Base-by-base conservation (phyloP, 2,113 vertebrate species). In the Pipa parva region DNA sequence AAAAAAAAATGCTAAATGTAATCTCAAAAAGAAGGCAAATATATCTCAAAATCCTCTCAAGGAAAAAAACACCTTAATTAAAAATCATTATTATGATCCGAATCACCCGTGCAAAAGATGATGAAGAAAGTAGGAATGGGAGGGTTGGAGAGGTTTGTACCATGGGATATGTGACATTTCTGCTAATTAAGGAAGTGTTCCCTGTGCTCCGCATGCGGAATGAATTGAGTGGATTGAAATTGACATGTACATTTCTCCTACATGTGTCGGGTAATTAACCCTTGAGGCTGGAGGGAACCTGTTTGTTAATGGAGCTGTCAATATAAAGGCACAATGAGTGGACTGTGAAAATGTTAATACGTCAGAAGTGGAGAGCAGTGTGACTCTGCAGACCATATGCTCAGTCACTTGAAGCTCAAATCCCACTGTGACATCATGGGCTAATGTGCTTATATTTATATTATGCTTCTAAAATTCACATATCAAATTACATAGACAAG, bases 191-290 rank as follows among this genome's bases (percentile, higher is more conserved):
- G 66, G 66, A 69, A 52, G 29, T 48, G 52, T 69, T 61, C 66
- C 28, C 45, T 56, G 56, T 28, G 65, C 65, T 68, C 56, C 56
- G 57, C 33, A 49, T 42, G 66, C 49, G 18, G 31, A 69, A 69
- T 69, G 46, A 69, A 42, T 69, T 69, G 66, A 61, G 58, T 60
- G 66, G 66, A 69, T 69, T 69, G 66, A 61, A 69, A 69, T 54
- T 61, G 66, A 69, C 57, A 33, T 45, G 57, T 69, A 58, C 48
- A 51, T 26, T 54, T 69, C 66, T 52, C 48, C 25, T 61, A 69
- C 66, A 69, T 61, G 66, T 69, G 66, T 69, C 8, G 33, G 57
- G 57, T 69, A 69, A 69, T 69, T 69, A 69, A 69, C 66, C 66
- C 66, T 67, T 60, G 57, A 15, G 57, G 49, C 48, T 29, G 58